Percentiles rank a stretch among this genome's conserved stretches.
phyloP scores from a whole-genome alignment of 2,797 vertebrate genomes.

The Pyrocephalus nanus region DNA sequence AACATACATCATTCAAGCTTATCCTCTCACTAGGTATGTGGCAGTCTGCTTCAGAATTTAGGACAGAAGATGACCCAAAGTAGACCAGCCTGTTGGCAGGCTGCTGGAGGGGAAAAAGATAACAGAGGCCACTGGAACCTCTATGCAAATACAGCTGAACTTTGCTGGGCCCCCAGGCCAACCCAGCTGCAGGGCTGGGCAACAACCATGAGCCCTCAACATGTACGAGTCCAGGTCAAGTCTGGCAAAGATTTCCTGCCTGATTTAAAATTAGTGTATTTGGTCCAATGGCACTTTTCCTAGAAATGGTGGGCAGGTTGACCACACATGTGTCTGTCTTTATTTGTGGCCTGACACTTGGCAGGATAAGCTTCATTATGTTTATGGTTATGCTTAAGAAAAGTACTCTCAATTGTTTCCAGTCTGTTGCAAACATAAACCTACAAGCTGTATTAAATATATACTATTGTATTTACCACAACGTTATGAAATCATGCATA shows the following conservation, averaged over 20 bases:
- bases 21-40: neutral
- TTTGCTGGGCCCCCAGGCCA: neutral
- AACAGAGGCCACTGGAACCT: neutral
- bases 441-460: slow-evolving; percentile 52
- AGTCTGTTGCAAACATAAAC: slow-evolving; percentile 49
- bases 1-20: neutral
- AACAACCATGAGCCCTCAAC: neutral
- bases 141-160: neutral
- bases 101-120: neutral
- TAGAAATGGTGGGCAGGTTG: slow-evolving; percentile 10
- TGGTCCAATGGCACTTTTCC: neutral
- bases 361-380: slow-evolving; percentile 44
- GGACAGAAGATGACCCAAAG: neutral
- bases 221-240: neutral
- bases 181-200: neutral
- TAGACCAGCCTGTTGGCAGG: neutral
- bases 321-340: slow-evolving; percentile 21
- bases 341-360: slow-evolving; percentile 48
- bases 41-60: neutral
- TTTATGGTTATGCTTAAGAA: slow-evolving; percentile 42
- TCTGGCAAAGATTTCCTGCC: slow-evolving; percentile 43
- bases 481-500: slow-evolving; percentile 44
- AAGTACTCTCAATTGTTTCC: slow-evolving; percentile 48
- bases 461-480: slow-evolving; percentile 34
- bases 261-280: slow-evolving; percentile 1